phyloP scores from a whole-genome alignment of 2,888 invertebrate species.

The Epirrita christyi region DNA sequence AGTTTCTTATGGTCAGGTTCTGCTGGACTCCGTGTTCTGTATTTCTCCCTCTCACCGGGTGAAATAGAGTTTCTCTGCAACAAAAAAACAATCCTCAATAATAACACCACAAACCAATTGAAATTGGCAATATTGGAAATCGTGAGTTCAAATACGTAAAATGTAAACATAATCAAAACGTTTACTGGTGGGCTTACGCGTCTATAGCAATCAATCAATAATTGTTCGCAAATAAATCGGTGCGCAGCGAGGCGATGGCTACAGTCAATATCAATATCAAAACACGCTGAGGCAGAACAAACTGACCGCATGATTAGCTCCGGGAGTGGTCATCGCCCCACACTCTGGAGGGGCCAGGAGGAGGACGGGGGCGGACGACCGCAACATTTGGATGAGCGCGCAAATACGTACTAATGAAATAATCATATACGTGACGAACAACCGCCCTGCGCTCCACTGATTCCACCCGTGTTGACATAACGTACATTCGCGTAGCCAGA shows the following conservation, averaged over 20 bases:
- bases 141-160: slow-evolving; percentile 70
- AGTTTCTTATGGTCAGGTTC: slow-evolving; percentile 89
- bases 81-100: slow-evolving; percentile 47
- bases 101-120: slow-evolving; percentile 46
- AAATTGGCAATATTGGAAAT: slow-evolving; percentile 54
- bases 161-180: slow-evolving; percentile 80
- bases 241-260: slow-evolving; percentile 78
- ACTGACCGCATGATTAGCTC: slow-evolving; percentile 85
- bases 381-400: slow-evolving; percentile 79
- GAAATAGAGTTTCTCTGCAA: slow-evolving; percentile 93
- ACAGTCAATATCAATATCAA: slow-evolving; percentile 84
- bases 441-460: slow-evolving; percentile 67
- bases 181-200: slow-evolving; percentile 76
- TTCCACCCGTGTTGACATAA: slow-evolving; percentile 67
- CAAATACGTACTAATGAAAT: slow-evolving; percentile 84
- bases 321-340: slow-evolving; percentile 80
- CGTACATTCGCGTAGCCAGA: slow-evolving; percentile 44
- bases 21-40: slow-evolving; percentile 91
- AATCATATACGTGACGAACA: slow-evolving; percentile 83
- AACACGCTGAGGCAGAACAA: slow-evolving; percentile 85
- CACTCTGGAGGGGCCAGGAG: slow-evolving; percentile 37
- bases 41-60: slow-evolving; percentile 93
- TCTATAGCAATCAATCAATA: slow-evolving; percentile 82
- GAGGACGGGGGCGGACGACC: slow-evolving; percentile 48
- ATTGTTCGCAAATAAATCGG: slow-evolving; percentile 84